phyloP scores from a whole-genome alignment of 2,113 vertebrate genomes.

The Nibea albiflora region DNA sequence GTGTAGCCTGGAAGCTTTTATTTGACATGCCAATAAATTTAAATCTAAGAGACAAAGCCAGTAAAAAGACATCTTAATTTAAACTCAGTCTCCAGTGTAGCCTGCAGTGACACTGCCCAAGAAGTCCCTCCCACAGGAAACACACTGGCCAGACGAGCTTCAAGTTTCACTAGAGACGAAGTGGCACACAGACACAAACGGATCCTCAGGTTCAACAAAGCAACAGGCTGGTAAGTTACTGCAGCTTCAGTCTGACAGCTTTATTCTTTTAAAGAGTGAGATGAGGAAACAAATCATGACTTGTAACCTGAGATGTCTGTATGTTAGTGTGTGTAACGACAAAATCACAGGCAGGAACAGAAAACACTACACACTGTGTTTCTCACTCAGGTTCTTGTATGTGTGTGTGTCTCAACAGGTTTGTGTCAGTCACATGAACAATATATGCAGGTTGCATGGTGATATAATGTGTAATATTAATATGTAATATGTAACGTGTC shows the following conservation, averaged over 20 bases:
- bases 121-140: conserved; percentile 61
- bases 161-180: conserved; percentile 25
- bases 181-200: not conserved
- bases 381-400: too few species aligned
- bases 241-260: not conserved
- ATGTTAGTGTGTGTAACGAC: not conserved
- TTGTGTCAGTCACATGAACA: too few species aligned
- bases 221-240: conserved; percentile 35
- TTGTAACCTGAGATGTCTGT: conserved; percentile 20
- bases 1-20: not conserved
- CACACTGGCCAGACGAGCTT: not conserved
- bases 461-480: too few species aligned
- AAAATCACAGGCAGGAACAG: not conserved
- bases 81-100: not conserved
- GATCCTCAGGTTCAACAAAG: not conserved
- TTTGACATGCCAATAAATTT: not conserved
- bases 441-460: too few species aligned
- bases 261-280: not conserved
- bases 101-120: not conserved
- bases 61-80: not conserved
- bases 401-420: too few species aligned
- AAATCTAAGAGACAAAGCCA: not conserved
- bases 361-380: too few species aligned
- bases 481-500: too few species aligned
- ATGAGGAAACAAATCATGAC: not conserved